phyloP scores from a whole-genome alignment of 1,140 invertebrate species.

The Camponotus floridanus region DNA sequence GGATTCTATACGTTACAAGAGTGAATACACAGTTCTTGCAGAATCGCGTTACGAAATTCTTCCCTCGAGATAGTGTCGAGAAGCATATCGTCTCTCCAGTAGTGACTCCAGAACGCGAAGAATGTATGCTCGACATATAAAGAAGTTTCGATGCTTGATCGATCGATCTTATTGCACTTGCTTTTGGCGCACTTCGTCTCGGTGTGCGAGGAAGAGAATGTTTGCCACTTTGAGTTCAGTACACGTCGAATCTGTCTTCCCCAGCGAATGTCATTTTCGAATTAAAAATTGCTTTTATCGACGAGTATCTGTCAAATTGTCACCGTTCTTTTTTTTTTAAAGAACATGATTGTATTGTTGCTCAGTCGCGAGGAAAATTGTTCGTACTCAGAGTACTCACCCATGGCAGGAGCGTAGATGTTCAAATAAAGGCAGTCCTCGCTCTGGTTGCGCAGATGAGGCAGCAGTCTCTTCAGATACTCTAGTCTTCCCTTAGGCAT shows the following conservation, averaged over 20 bases:
- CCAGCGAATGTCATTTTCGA: not conserved
- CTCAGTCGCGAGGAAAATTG: not conserved
- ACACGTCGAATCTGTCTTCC: not conserved
- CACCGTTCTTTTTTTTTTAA: no score
- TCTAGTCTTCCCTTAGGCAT: slow-evolving; percentile 97
- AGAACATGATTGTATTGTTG: not conserved
- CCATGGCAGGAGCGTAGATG: slow-evolving; percentile 96
- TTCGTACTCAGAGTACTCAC: slow-evolving; percentile 87
- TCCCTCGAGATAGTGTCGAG: slow-evolving; percentile 37
- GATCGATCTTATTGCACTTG: slow-evolving; percentile 36
- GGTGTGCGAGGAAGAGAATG: not conserved
- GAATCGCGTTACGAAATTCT: slow-evolving; percentile 43
- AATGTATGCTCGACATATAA: slow-evolving; percentile 32
- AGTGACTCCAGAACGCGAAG: slow-evolving; percentile 19
- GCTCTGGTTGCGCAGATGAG: slow-evolving; percentile 95
- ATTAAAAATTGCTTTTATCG: no score
- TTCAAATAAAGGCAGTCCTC: slow-evolving; percentile 99
- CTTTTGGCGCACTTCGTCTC: not conserved
- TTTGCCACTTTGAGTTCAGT: not conserved
- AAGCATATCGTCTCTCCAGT: slow-evolving; percentile 44
- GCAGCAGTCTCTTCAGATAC: slow-evolving; percentile 93
- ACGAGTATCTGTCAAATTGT: no score
- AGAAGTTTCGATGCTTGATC: slow-evolving; percentile 49
- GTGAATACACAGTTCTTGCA: slow-evolving; percentile 15
- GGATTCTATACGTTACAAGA: not conserved